These are phyloP conservation scores for Cervus canadensis DNA, from an alignment of 2,113 vertebrate genomes.

Conservation along the genomic window DNA sequence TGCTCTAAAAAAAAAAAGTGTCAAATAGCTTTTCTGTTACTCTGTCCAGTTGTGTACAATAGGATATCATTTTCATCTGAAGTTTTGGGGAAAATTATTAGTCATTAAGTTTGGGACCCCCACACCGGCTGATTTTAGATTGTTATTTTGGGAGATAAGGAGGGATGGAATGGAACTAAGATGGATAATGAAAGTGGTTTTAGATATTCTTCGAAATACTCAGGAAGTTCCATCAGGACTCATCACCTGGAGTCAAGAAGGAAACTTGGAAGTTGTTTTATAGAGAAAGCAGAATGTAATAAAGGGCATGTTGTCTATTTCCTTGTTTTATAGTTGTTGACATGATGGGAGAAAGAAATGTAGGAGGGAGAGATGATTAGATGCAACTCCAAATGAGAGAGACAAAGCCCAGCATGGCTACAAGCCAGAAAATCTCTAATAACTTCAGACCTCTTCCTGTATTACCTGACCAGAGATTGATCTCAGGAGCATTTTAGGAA, in stretches of 20 bases:
- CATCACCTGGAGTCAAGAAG: not conserved
- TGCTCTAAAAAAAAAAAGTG: not conserved
- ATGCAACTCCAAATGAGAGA: not conserved
- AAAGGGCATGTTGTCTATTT: not conserved
- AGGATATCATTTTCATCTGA: not conserved
- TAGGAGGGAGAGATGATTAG: not conserved
- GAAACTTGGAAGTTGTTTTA: not conserved
- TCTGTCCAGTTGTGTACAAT: not conserved
- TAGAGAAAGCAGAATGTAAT: not conserved
- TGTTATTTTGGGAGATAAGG: not conserved
- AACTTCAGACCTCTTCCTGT: not conserved
- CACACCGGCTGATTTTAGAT: not conserved
- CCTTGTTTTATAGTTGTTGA: conserved; percentile 18
- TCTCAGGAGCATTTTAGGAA: not conserved
- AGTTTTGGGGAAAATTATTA: not conserved
- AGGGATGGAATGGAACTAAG: not conserved
- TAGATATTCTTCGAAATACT: not conserved
- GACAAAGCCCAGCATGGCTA: not conserved
- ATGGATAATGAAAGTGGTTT: not conserved
- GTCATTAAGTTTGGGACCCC: not conserved
- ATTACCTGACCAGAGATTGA: not conserved
- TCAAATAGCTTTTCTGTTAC: not conserved
- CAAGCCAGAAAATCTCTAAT: not conserved
- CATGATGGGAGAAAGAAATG: not conserved
- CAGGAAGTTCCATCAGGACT: not conserved